Base-by-base conservation (phyloP, 2,113 vertebrate genomes). In the Eulacestoma nigropectus region DNA sequence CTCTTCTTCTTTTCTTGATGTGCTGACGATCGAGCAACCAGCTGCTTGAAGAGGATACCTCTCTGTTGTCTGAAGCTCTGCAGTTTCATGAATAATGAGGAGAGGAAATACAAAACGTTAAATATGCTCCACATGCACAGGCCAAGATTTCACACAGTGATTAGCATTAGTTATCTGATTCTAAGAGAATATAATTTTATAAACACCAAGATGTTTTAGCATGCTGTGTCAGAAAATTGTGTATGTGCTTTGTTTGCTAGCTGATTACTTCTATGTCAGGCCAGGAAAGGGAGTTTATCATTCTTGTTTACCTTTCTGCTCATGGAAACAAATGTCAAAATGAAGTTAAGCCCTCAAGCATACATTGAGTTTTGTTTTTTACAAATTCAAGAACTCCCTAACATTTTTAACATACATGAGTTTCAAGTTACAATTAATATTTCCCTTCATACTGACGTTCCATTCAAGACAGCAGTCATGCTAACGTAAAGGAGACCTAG, bases 1-100 rank as follows among this genome's bases (percentile, higher is more conserved):
- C 97, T 92, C 96, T 97, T 92, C 97, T 98, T 93, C 98, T 98
- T 95, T 98, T 98, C 97, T 98, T 99, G 91, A 95, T 97, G 90
- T 97, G 97, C 84, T 97, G 97, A 94, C 97, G 98, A 74, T 97
- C 97, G 89, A 98, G 90, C 83, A 98, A 91, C 95, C 96, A 98
- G 47, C 84, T 97, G 91, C 93, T 85, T 3, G 95, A 97, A 75
- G 97, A 96, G 44, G 97, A 97, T 60, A 97, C 82, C 47, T 98
- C 95, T 64, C 94, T 96, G 93, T 91, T 98, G 94, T 97, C 98
- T 95, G 97, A 97, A 91, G 97, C 87, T 89, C 98, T 98, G 98
- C 91, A 94, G 95, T 96, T 85, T 50, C 69, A 92, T 57, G 41
- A 84, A 83, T 42, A 95, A 95, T 55, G 42, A 69, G 65, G 67